Conservation (phyloP, 2,797 vertebrate species). For the Lophius americanus region DNA sequence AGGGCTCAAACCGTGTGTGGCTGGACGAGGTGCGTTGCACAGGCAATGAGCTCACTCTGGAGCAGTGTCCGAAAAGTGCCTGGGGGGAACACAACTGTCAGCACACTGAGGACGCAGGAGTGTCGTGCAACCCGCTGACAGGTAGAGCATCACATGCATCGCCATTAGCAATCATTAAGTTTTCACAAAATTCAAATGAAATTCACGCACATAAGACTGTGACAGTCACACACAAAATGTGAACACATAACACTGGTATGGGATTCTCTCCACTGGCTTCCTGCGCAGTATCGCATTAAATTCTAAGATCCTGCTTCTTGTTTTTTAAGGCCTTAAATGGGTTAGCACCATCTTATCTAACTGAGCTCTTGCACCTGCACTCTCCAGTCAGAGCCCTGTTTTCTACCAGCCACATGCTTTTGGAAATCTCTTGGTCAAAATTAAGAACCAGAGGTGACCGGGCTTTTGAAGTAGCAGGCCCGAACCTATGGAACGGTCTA, state of each 20-base stretch:
- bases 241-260: neutral
- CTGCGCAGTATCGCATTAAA: too few species aligned
- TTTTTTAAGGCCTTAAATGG: too few species aligned
- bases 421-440: too few species aligned
- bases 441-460: too few species aligned
- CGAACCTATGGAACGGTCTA: too few species aligned
- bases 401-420: too few species aligned
- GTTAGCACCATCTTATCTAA: too few species aligned
- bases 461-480: too few species aligned
- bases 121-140: conserved; percentile 90
- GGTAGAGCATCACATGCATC: conserved; percentile 75
- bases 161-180: conserved; percentile 53
- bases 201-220: neutral
- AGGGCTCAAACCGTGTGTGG: conserved; percentile 87
- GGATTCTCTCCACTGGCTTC: too few species aligned
- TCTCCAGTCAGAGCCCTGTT: too few species aligned
- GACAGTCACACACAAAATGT: neutral
- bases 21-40: conserved; percentile 94
- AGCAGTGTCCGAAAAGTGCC: conserved; percentile 89
- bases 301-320: too few species aligned
- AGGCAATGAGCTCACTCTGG: conserved; percentile 94
- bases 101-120: conserved; percentile 94
- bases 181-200: conserved; percentile 4
- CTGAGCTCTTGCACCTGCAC: too few species aligned
- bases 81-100: conserved; percentile 96